Base-by-base conservation (phyloP, 53 echinoderm and acorn worm species). In the Paelopatides confundens region DNA sequence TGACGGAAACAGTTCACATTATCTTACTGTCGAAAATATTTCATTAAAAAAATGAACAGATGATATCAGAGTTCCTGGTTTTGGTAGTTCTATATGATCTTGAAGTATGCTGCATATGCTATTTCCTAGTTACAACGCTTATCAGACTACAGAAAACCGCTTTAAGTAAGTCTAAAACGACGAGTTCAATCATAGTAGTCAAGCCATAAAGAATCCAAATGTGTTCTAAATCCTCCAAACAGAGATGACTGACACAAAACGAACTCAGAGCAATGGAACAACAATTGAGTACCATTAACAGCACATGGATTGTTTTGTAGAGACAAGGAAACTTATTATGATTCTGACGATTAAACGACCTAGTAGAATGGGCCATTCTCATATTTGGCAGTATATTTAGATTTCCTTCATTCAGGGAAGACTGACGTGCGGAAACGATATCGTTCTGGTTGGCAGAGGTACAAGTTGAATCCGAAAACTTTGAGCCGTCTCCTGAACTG, bases 121-220 rank as follows among this genome's bases (percentile, higher is more conserved):
- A 43, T 43, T 4, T 8, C 9, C 12, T 43, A 43, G 12, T 43
- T 43, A 12, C 43, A 43, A 12, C 43, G 5, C 43, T 31, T 31
- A 32, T 53, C 13, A 31, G 5, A 21, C 53, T 52, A 31, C 26
- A 31, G 31, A 50, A 17, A 33, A 79, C 21, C 17, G 79, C 79
- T 79, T 79, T 79, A 31, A 79, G 30, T 31, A 79, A 52, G 53
- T 79, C 79, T 47, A 79, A 53, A 31, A 52, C 50, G 9, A 51
- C 29, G 30, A 79, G 11, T 4, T 49, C 50, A 17, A 31, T 12
- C 23, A 31, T 27, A 47, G 52, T 18, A 54, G 79, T 15, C 2
- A 79, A 13, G 14, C 50, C 34, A 34, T 29, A 27, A n/a, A 79
- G 33, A 52, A 52, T 34, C 79, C 52, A 52, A 34, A 52, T 43